phyloP scores from a whole-genome alignment of 53 echinoderm and acorn worm genomes.

The Echinarachnius parma region DNA sequence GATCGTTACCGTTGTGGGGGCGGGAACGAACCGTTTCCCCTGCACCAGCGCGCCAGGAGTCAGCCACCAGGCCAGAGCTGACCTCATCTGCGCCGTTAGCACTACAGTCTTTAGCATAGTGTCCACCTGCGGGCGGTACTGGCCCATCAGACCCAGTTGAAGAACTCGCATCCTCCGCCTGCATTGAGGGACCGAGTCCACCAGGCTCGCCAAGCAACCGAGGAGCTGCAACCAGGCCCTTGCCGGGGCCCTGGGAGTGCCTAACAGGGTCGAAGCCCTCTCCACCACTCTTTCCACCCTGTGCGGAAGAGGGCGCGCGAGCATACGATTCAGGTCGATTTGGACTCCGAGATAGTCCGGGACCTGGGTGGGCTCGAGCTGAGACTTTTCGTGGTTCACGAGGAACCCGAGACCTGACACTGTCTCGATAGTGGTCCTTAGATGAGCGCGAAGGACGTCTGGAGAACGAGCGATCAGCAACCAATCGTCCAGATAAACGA shows the following conservation, averaged over 20 bases:
- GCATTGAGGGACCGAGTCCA: constrained; percentile 12
- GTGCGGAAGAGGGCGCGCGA: constrained; percentile 9
- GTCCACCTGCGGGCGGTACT: neutral
- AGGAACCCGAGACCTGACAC: constrained; percentile 11
- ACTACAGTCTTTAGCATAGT: too few species aligned
- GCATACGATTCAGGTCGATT: too few species aligned
- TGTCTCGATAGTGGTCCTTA: neutral
- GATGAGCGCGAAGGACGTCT: neutral
- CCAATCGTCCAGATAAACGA: constrained; percentile 64
- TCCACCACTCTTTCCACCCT: neutral
- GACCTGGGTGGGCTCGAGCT: constrained; percentile 2
- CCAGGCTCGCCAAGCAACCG: constrained; percentile 36
- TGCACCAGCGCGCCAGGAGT: too few species aligned
- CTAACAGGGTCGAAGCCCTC: neutral
- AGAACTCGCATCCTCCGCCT: constrained; percentile 33
- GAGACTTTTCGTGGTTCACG: constrained; percentile 27
- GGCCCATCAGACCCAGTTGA: constrained; percentile 22
- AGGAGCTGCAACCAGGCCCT: neutral
- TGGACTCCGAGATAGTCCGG: constrained; percentile 5
- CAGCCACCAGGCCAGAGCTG: too few species aligned
- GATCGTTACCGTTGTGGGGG: too few species aligned
- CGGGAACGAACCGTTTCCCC: too few species aligned
- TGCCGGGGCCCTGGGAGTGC: too few species aligned
- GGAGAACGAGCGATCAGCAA: constrained; percentile 21
- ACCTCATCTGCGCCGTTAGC: too few species aligned